Conservation (phyloP, 2,113 vertebrate genomes). For the Cnemophilus loriae region DNA sequence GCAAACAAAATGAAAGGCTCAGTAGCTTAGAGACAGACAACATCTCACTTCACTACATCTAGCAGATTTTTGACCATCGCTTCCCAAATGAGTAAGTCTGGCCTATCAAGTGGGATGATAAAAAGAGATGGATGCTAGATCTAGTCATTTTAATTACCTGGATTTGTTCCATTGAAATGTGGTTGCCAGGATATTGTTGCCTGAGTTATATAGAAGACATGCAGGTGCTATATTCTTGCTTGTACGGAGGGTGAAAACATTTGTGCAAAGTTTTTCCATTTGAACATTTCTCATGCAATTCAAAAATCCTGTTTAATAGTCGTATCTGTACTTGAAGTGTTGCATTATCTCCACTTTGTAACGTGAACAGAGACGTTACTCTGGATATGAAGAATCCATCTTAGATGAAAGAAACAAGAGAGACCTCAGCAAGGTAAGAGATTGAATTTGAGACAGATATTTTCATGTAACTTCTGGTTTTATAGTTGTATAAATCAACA, state of each 20-base stretch:
- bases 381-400: not conserved
- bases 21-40: not conserved
- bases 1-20: not conserved
- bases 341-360: slow-evolving; percentile 27
- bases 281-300: not conserved
- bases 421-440: slow-evolving; percentile 38
- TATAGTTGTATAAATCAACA: not conserved
- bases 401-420: not conserved
- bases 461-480: not conserved
- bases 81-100: not conserved
- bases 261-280: slow-evolving; percentile 45
- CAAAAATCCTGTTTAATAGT: slow-evolving; percentile 10
- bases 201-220: slow-evolving; percentile 57
- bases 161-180: slow-evolving; percentile 68
- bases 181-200: slow-evolving; percentile 88
- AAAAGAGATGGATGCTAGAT: slow-evolving; percentile 48
- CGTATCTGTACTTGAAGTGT: slow-evolving; percentile 30
- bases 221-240: slow-evolving; percentile 53
- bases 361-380: not conserved
- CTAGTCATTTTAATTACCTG: slow-evolving; percentile 60
- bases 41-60: not conserved
- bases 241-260: slow-evolving; percentile 19
- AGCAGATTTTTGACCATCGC: not conserved
- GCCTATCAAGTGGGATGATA: slow-evolving; percentile 45
- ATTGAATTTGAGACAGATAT: not conserved